Conservation (phyloP, 2,888 invertebrate species). For the Norana najaformis region DNA sequence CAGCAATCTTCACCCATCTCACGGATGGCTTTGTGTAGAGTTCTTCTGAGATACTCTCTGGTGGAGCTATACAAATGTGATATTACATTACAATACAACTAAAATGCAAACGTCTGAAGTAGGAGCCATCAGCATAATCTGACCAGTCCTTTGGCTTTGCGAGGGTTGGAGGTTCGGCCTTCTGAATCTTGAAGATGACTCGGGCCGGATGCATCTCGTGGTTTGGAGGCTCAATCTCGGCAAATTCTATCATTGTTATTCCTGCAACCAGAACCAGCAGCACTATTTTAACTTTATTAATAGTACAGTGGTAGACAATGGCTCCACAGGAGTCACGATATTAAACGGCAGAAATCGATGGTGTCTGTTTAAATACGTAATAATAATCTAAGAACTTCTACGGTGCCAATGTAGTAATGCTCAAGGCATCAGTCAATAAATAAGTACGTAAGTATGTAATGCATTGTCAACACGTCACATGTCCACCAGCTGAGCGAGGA, state of each 20-base stretch:
- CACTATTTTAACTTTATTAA: not conserved
- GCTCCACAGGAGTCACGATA: too few relatives aligned
- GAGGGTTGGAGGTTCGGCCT: conserved; percentile 91
- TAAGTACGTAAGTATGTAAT: too few relatives aligned
- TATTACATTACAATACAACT: not conserved
- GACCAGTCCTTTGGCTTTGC: conserved; percentile 77
- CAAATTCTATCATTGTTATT: conserved; percentile 96
- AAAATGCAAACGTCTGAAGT: not conserved
- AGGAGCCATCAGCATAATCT: conserved; percentile 28
- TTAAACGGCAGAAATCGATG: too few relatives aligned
- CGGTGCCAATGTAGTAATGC: too few relatives aligned
- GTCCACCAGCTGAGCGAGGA: too few relatives aligned
- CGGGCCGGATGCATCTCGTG: conserved; percentile 99
- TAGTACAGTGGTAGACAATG: not conserved
- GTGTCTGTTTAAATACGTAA: too few relatives aligned
- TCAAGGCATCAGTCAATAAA: too few relatives aligned
- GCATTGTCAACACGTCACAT: too few relatives aligned
- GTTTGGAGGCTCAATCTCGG: conserved; percentile 98
- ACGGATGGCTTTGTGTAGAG: too few relatives aligned
- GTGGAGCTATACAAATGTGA: not conserved
- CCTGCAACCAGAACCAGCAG: conserved; percentile 65
- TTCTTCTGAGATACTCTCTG: not conserved
- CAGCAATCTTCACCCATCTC: too few relatives aligned
- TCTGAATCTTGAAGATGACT: conserved; percentile 96
- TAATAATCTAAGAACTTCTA: too few relatives aligned